Percentiles rank a stretch among this genome's conserved stretches.
Evolutionary conservation across 2,797 vertebrate genomes (phyloP).

Genomic region (Chelmon rostratus): DNA sequence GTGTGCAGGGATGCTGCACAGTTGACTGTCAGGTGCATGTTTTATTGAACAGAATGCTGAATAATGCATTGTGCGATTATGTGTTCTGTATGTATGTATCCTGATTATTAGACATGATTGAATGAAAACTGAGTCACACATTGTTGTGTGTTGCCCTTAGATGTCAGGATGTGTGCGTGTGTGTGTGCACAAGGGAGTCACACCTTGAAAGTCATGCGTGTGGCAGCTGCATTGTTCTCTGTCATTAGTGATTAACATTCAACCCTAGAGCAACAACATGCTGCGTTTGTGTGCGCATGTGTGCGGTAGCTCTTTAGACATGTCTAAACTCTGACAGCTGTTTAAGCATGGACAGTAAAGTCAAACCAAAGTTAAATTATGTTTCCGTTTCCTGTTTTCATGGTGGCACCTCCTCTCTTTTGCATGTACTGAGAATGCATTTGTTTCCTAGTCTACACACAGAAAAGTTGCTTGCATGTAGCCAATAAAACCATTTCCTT

Average conservation of each 20-base stretch:
- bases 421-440: neutral
- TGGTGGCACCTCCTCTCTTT: neutral
- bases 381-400: too few species aligned
- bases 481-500: neutral
- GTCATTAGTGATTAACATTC: constrained; percentile 55
- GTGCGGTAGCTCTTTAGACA: constrained; percentile 28
- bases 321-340: constrained; percentile 39
- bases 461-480: neutral
- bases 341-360: too few species aligned
- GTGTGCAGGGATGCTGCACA: neutral
- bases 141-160: neutral
- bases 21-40: constrained; percentile 3
- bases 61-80: constrained; percentile 23
- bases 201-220: constrained; percentile 58
- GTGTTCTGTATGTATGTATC: constrained; percentile 14
- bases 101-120: constrained; percentile 41
- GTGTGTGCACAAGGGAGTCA: neutral
- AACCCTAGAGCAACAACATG: constrained; percentile 30
- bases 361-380: too few species aligned
- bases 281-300: constrained; percentile 5
- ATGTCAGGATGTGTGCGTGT: neutral
- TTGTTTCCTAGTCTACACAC: neutral
- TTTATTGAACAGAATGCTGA: constrained; percentile 35
- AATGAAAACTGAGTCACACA: constrained; percentile 22
- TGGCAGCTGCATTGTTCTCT: constrained; percentile 55